Percentiles rank a stretch among this genome's conserved stretches.
Evolutionary conservation across 2,113 vertebrate species (phyloP).

Genomic region (Laticauda colubrina): DNA sequence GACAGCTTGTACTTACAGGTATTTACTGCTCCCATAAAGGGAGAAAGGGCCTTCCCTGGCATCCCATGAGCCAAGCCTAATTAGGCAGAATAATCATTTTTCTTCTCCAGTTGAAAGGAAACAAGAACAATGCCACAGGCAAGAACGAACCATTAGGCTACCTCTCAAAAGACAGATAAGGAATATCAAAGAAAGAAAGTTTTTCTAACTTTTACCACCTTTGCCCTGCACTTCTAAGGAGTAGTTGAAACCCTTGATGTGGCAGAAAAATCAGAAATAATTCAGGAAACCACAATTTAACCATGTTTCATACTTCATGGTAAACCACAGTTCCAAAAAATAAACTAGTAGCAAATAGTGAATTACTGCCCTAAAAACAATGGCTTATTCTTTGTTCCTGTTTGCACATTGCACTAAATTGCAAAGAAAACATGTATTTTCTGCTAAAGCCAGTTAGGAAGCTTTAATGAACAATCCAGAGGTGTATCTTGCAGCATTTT

Average conservation of each 20-base stretch:
- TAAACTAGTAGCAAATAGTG: not conserved
- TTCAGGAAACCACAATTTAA: not conserved
- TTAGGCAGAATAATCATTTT: too few species aligned
- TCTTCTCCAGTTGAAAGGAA: not conserved
- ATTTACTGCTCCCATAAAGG: not conserved
- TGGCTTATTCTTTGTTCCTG: not conserved
- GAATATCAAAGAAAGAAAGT: not conserved
- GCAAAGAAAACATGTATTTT: not conserved
- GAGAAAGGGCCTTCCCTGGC: not conserved
- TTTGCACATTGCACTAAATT: not conserved
- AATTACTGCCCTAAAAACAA: not conserved
- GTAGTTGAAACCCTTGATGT: not conserved
- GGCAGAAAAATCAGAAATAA: not conserved
- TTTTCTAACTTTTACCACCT: not conserved
- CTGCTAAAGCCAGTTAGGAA: not conserved
- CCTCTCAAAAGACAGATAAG: not conserved
- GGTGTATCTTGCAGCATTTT: not conserved
- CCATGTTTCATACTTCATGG: not conserved
- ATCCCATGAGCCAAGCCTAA: not conserved
- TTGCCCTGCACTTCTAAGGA: not conserved
- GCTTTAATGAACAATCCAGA: not conserved
- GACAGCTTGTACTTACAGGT: not conserved
- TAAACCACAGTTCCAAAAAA: not conserved
- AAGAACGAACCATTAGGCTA: not conserved
- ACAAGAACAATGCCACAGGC: not conserved